Base-by-base conservation (phyloP, 2,113 vertebrate genomes). In the Pogonocichla stellata region DNA sequence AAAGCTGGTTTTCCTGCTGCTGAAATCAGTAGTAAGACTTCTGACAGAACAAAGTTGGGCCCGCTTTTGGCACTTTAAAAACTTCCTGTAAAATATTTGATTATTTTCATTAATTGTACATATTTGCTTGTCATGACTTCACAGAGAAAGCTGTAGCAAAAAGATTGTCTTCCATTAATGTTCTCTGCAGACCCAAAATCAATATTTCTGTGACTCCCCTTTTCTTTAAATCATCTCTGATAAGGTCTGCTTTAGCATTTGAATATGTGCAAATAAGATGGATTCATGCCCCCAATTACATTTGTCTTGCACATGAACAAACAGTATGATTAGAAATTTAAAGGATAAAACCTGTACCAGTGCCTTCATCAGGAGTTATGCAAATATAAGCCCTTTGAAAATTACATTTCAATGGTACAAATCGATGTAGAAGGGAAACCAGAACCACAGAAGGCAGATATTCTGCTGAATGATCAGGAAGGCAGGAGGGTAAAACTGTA, bases 201-300 rank as follows among this genome's bases (percentile, higher is more conserved):
- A 96, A 53, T 22, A 34, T 83, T 92, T 92, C 19, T 82, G 20
- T 2, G 14, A 40, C 51, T 58, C 23, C 12, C 14, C 12, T 56
- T 71, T 92, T 82, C 85, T 78, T 70, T 36, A 80, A 91, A 61
- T 81, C 65, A 22, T 19, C 29, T 74, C 51, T 71, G 64, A 54
- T 87, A 82, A 78, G 75, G 38, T 90, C 82, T 80, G 20, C 40
- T 88, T 85, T 74, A 80, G 56, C 43, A 71, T 94, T 90, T 90
- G 72, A 88, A 65, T 90, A 51, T 88, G 85, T 86, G 79, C 79
- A 93, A 92, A 96, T 93, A 86, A 81, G 84, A 65, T 67, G 58
- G 26, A 86, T 93, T 91, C 62, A 10, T 94, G 90, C 48, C 88
- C 88, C n/a, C 47, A 90, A 42, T 95, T 94, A 78, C 42, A 61